Evolutionary conservation across 2,113 vertebrate species (phyloP).

Genomic region (Pituophis catenifer): DNA sequence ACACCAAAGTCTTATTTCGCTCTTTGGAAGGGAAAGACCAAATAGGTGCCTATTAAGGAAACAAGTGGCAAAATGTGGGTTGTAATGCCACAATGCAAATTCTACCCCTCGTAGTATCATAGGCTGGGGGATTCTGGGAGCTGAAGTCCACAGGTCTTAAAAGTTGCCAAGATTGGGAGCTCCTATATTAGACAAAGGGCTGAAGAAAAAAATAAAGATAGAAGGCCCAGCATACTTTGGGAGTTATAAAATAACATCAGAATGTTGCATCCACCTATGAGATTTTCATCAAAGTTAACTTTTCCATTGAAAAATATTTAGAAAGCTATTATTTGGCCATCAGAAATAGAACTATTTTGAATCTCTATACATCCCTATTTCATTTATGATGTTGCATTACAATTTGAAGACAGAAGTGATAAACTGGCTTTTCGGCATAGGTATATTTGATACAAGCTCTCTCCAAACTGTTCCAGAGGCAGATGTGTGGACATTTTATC

Average conservation of each 20-base stretch:
- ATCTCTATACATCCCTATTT: neutral
- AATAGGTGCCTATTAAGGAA: neutral
- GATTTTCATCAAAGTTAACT: neutral
- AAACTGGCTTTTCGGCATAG: neutral
- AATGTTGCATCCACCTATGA: neutral
- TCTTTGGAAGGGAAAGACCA: neutral
- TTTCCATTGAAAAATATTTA: neutral
- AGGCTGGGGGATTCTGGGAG: neutral
- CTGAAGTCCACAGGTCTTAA: neutral
- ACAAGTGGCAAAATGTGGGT: neutral
- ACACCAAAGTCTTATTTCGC: neutral
- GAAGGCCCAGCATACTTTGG: neutral
- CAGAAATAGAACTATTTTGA: neutral
- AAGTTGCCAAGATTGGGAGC: neutral
- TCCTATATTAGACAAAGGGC: neutral
- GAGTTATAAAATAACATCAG: neutral
- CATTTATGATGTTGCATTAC: neutral
- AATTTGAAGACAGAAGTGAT: neutral
- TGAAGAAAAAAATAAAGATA: neutral
- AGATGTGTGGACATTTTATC: neutral
- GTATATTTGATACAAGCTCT: neutral
- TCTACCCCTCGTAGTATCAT: neutral
- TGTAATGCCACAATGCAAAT: neutral
- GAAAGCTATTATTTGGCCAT: neutral
- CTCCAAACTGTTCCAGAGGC: neutral